Evolutionary conservation across 2,888 invertebrate genomes (phyloP), one percentile per base, ranked within the genome.

Genomic region (Lasioglossum morio): DNA sequence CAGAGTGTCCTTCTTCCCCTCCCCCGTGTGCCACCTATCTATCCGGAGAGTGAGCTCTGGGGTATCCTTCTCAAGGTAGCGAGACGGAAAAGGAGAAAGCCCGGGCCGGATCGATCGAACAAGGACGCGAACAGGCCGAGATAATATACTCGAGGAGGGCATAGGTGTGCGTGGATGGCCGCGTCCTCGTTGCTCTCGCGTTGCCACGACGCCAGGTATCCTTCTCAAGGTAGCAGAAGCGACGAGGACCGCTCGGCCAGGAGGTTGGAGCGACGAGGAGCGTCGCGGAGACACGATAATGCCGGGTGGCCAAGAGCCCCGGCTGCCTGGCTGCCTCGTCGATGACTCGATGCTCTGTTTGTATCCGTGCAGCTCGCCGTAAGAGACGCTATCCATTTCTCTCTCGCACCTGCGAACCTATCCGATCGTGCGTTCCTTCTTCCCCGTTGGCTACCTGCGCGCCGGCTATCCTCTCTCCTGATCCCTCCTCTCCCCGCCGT

Each of bases 291-390:
- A 88, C 88, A 90, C 88, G 91, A 92, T 91, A 93, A 93, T 93
- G 90, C 92, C 93, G 93, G 94, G 93, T 94, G 93, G 93, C 92
- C 92, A 80, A 84, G 90, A 84, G 90, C 86, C 88, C 89, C 60
- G 84, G 89, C 87, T 84, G 88, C 87, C 81, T 81, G 88, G 88
- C 88, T 85, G 90, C 85, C 90, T 91, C 89, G 90, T 92, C 92
- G 93, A 93, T 93, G 93, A 94, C 94, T 93, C 92, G 93, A 93
- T 92, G 93, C 90, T 93, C 91, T 89, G 92, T 92, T 94, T 92
- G 92, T 92, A 90, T 92, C 91, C 89, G 91, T 89, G 87, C 91
- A 84, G 87, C 85, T 90, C 90, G 90, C 84, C 79, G 84, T 79
- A 77, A 81, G 76, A 87, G 84, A 84, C 60, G 66, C 66, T 79